Evolutionary conservation across 2,113 vertebrate genomes (phyloP).

Genomic region (Panthera tigris): DNA sequence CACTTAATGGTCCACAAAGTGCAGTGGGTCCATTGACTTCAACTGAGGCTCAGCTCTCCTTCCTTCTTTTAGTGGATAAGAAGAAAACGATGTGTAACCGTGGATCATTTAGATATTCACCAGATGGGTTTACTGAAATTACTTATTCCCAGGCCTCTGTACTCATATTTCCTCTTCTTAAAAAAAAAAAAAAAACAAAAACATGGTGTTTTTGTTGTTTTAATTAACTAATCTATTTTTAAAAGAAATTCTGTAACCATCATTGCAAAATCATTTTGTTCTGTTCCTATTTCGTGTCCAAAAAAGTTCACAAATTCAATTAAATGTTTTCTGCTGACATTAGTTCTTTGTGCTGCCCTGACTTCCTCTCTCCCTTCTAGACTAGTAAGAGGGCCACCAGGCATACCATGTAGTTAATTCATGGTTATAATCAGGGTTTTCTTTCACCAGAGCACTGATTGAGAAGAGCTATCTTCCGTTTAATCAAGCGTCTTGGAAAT

Average conservation of each 20-base stretch:
- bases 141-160: neutral
- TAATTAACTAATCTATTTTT: neutral
- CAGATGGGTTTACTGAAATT: neutral
- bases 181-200: neutral
- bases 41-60: neutral
- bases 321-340: neutral
- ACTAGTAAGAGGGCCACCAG: neutral
- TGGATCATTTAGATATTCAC: neutral
- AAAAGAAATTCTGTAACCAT: neutral
- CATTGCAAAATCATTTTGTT: constrained; percentile 35
- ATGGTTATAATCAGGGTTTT: neutral
- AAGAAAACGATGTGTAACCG: neutral
- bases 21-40: too few relatives aligned
- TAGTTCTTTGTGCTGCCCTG: neutral
- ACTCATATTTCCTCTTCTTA: neutral
- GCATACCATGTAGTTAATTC: neutral
- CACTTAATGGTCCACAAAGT: neutral
- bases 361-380: neutral
- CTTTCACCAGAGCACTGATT: neutral
- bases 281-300: neutral
- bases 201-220: neutral
- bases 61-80: neutral
- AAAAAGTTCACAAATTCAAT: constrained; percentile 1
- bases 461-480: neutral
- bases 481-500: neutral